phyloP scores from a whole-genome alignment of 2,113 vertebrate genomes.

The Callocephalon fimbriatum region DNA sequence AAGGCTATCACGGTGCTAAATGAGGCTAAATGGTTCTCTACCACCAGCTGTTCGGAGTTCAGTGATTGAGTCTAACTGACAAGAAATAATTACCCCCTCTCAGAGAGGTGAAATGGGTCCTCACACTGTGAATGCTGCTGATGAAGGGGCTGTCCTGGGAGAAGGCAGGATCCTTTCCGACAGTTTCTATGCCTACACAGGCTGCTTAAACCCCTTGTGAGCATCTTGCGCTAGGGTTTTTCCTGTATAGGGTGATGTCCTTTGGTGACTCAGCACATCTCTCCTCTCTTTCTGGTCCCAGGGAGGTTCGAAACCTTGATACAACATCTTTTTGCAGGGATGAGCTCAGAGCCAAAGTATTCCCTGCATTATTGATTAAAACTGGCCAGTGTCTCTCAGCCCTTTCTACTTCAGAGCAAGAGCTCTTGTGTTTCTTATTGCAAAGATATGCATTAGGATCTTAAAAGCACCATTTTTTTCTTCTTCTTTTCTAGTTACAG shows the following conservation, averaged over 20 bases:
- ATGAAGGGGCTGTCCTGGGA: slow-evolving; percentile 32
- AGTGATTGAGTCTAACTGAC: slow-evolving; percentile 67
- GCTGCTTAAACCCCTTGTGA: background rate
- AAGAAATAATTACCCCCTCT: slow-evolving; percentile 67
- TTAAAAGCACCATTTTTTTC: background rate
- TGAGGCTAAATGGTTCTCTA: slow-evolving; percentile 62
- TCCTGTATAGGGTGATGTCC: background rate
- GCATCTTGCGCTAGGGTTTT: background rate
- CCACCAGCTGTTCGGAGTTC: slow-evolving; percentile 65
- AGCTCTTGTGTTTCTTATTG: background rate
- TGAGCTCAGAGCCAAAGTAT: background rate
- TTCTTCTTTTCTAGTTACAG: background rate
- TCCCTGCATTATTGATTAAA: background rate
- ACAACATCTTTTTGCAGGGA: background rate
- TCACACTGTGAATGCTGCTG: slow-evolving; percentile 58
- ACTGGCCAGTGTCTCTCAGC: background rate
- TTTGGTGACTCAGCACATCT: background rate
- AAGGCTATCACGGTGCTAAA: slow-evolving; percentile 63
- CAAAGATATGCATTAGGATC: background rate
- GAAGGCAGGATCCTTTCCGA: background rate
- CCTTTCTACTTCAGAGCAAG: background rate
- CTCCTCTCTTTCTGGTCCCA: background rate
- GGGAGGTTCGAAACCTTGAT: background rate
- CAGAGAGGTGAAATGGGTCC: slow-evolving; percentile 46
- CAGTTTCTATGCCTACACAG: background rate